A percentile compares a stretch with the other conserved stretches of the same genome.
These are phyloP conservation scores for Rachycentron canadum DNA, from an alignment of 2,797 vertebrate species.

Conservation along the genomic window DNA sequence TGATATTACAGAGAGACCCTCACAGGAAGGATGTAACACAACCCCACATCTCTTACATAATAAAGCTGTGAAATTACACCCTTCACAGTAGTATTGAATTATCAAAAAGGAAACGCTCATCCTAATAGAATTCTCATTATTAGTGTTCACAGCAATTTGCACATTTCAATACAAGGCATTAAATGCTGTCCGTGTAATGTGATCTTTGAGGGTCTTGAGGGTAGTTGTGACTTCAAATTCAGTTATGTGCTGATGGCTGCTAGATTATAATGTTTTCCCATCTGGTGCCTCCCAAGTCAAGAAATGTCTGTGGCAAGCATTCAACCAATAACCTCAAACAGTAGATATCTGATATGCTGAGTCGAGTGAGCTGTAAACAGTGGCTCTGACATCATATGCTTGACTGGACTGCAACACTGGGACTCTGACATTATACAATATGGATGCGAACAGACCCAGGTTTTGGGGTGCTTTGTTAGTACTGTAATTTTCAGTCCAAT, in stretches of 20 bases:
- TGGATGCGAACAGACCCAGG: not conserved
- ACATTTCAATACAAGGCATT: conserved; percentile 56
- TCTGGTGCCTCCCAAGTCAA: conserved; percentile 59
- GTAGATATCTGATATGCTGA: conserved; percentile 14
- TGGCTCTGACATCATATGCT: conserved; percentile 30
- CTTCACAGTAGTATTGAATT: conserved; percentile 60
- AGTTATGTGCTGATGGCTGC: conserved; percentile 70
- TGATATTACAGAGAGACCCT: conserved; percentile 14
- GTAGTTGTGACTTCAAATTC: conserved; percentile 69
- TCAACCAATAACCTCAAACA: conserved; percentile 50
- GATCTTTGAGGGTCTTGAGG: conserved; percentile 62
- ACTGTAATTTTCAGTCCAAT: not conserved
- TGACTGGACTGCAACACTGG: not conserved
- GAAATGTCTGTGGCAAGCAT: conserved; percentile 37
- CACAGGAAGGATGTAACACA: conserved; percentile 40
- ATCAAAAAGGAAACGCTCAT: conserved; percentile 69
- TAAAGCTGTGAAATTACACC: conserved; percentile 62
- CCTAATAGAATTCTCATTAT: conserved; percentile 62
- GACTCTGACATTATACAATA: not conserved
- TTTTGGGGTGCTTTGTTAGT: too few species aligned
- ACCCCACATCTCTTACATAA: conserved; percentile 28
- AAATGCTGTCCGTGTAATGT: conserved; percentile 62
- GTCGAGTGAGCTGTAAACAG: not conserved
- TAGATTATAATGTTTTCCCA: conserved; percentile 67
- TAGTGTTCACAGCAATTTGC: conserved; percentile 59